Evolutionary conservation across 2,888 invertebrate species (phyloP).

Genomic region (Choreutis nemorana): DNA sequence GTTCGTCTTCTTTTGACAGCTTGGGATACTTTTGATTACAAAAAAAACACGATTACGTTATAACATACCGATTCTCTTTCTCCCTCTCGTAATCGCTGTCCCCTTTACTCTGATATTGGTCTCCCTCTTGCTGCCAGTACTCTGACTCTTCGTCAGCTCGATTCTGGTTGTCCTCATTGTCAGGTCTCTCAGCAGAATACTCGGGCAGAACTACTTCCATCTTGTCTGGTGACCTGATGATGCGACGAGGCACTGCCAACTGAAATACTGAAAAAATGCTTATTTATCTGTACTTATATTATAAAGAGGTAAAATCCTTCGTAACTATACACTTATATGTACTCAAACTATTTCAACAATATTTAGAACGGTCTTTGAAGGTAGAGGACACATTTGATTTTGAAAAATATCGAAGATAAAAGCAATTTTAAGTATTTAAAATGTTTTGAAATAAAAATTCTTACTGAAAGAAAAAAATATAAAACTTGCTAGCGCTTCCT

Average conservation of each 20-base stretch:
- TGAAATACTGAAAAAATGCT: constrained; percentile 6
- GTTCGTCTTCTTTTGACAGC: too few relatives aligned
- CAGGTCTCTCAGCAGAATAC: constrained; percentile 14
- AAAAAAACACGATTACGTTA: not conserved
- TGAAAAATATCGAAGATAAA: too few relatives aligned
- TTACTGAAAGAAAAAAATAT: too few relatives aligned
- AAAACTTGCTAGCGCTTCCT: too few relatives aligned
- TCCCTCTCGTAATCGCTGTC: constrained; percentile 15
- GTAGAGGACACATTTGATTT: too few relatives aligned
- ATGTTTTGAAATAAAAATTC: too few relatives aligned
- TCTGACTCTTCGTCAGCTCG: constrained; percentile 17
- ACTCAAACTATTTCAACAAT: too few relatives aligned
- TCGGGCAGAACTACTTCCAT: constrained; percentile 21
- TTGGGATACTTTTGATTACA: not conserved
- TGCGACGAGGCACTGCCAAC: constrained; percentile 13
- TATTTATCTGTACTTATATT: not conserved
- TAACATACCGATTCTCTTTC: constrained; percentile 15
- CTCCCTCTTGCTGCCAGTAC: constrained; percentile 21
- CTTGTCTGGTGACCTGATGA: constrained; percentile 21
- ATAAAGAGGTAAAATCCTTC: too few relatives aligned
- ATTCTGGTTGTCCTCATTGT: constrained; percentile 15
- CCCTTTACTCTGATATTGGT: constrained; percentile 12
- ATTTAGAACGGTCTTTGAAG: too few relatives aligned
- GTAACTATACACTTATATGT: too few relatives aligned
- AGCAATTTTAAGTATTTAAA: too few relatives aligned